phyloP scores from a whole-genome alignment of 1,140 invertebrate genomes.

The Calliphora vicina region DNA sequence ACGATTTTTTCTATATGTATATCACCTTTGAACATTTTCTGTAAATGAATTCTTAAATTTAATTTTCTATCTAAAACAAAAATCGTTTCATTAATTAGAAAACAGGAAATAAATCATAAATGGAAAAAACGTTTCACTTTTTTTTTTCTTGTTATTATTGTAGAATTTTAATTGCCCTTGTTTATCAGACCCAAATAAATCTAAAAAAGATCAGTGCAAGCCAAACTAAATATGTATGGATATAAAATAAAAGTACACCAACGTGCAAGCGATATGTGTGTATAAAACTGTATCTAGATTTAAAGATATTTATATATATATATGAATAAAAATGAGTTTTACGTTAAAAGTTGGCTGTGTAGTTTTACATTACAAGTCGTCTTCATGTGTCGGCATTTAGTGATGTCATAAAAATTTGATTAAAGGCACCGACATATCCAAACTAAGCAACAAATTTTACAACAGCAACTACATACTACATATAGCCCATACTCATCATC shows the following conservation, averaged over 20 bases:
- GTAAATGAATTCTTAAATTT: neutral
- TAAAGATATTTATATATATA: too few species aligned
- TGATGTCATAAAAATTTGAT: slow-evolving; percentile 60
- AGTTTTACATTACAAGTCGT: neutral
- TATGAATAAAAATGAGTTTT: neutral
- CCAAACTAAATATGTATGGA: neutral
- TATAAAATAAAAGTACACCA: too few species aligned
- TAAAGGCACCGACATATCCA: slow-evolving; percentile 49
- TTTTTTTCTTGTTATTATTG: neutral
- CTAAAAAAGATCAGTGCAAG: neutral
- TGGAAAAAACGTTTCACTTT: slow-evolving; percentile 13
- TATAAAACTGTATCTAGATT: too few species aligned
- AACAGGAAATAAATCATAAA: slow-evolving; percentile 14
- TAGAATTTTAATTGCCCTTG: neutral
- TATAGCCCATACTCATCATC: neutral
- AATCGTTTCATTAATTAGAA: neutral
- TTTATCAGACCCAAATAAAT: neutral
- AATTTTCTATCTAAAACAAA: neutral
- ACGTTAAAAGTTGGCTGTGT: neutral
- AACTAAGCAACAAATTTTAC: neutral
- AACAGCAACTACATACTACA: neutral
- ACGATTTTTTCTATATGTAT: too few species aligned
- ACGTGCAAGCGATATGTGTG: too few species aligned
- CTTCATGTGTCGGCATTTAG: slow-evolving; percentile 53
- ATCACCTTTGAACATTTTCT: neutral